Conservation (phyloP, 2,888 invertebrate genomes). For the Melanargia galathea region DNA sequence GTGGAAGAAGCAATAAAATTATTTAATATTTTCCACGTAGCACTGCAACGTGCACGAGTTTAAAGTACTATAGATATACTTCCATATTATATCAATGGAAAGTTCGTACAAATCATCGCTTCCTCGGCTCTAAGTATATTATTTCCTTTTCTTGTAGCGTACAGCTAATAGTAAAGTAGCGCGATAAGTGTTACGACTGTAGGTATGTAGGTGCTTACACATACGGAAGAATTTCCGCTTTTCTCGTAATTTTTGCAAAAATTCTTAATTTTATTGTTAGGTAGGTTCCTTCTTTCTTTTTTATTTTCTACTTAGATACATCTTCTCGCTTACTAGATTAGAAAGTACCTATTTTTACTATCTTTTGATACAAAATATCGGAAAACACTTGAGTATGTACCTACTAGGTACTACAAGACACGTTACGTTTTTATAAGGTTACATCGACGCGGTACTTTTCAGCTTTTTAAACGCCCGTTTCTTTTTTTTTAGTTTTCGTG, state of each 20-base stretch:
- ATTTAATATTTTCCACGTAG: slow-evolving; percentile 6
- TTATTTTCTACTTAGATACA: too few species aligned
- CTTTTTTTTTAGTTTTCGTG: too few species aligned
- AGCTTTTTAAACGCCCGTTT: too few species aligned
- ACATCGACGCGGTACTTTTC: too few species aligned
- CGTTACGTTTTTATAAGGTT: too few species aligned
- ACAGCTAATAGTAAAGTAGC: not conserved
- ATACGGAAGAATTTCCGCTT: not conserved
- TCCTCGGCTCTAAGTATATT: not conserved
- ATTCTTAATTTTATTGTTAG: not conserved
- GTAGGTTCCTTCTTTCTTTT: too few species aligned
- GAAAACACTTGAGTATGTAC: too few species aligned
- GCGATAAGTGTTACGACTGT: not conserved
- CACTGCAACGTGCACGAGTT: slow-evolving; percentile 1
- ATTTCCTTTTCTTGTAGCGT: not conserved
- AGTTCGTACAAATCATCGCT: slow-evolving; percentile 5
- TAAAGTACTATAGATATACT: not conserved
- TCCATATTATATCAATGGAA: not conserved
- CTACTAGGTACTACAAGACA: too few species aligned
- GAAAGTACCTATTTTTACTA: too few species aligned
- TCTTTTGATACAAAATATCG: too few species aligned
- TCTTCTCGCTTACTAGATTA: too few species aligned
- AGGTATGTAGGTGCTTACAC: too few species aligned
- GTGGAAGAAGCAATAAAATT: slow-evolving; percentile 10
- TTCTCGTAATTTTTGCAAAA: not conserved